Conservation (phyloP, 2,888 invertebrate species). For the Clistopyga incitator region DNA sequence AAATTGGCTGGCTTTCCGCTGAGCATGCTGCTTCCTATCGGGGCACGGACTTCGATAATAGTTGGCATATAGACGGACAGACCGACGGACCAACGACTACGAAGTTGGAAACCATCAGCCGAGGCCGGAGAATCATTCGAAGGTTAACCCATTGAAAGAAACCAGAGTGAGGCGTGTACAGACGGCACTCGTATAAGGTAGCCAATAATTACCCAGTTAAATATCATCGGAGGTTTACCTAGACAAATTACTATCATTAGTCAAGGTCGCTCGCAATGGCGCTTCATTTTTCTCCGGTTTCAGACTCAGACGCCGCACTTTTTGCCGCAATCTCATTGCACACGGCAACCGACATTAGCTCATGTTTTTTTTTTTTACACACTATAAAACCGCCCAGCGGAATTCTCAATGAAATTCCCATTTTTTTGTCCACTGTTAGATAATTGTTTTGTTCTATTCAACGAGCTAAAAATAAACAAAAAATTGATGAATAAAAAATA, state of each 20-base stretch:
- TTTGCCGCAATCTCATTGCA: neutral
- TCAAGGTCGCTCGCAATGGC: neutral
- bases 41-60: neutral
- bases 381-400: constrained; percentile 1
- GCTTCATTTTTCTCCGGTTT: neutral
- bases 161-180: neutral
- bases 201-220: constrained; percentile 39
- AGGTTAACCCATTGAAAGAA: neutral
- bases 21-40: neutral
- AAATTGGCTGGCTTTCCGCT: constrained; percentile 67
- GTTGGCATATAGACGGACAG: neutral
- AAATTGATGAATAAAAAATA: too few relatives aligned
- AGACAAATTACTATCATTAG: constrained; percentile 46
- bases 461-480: too few relatives aligned
- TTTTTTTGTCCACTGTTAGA: neutral
- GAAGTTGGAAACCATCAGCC: neutral
- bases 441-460: too few relatives aligned
- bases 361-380: neutral
- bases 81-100: neutral
- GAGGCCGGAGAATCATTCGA: constrained; percentile 6
- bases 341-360: constrained; percentile 4
- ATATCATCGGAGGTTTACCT: constrained; percentile 45
- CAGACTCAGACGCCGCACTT: constrained; percentile 7
- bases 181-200: neutral
- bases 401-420: neutral